These are phyloP conservation scores for Rhagium mordax DNA, from an alignment of 2,888 invertebrate species.

Conservation along the genomic window DNA sequence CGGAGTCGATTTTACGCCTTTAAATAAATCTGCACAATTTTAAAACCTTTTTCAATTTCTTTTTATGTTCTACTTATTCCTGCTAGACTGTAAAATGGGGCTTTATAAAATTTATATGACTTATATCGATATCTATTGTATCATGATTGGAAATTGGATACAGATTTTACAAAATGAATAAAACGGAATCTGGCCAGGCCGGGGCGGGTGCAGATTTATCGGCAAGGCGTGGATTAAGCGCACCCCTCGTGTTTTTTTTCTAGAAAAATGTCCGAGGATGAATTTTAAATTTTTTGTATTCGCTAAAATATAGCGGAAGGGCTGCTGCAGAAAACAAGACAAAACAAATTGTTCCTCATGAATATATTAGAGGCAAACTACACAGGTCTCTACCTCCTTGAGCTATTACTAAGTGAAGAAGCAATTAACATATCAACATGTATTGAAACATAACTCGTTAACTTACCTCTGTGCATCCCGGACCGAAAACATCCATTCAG, in stretches of 20 bases:
- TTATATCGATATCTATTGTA: conserved; percentile 42
- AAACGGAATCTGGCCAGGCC: not conserved
- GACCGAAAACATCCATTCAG: not conserved
- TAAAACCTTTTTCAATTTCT: conserved; percentile 65
- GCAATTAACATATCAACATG: conserved; percentile 19
- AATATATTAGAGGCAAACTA: not conserved
- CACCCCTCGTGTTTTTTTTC: not conserved
- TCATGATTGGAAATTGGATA: conserved; percentile 46
- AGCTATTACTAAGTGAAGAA: not conserved
- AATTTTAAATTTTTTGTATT: not conserved
- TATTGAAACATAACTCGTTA: not conserved
- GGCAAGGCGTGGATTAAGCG: not conserved
- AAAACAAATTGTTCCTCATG: not conserved
- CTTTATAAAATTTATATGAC: conserved; percentile 46
- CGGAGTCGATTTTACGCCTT: conserved; percentile 63
- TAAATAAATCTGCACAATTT: conserved; percentile 65
- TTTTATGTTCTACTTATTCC: conserved; percentile 55
- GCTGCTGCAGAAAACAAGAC: not conserved
- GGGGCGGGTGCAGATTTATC: not conserved
- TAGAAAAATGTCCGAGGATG: not conserved
- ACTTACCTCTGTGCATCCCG: not conserved
- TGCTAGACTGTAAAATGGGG: conserved; percentile 38
- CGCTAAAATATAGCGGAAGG: not conserved
- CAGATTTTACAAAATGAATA: conserved; percentile 39
- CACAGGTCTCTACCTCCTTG: not conserved